A percentile compares a stretch with the other conserved stretches of the same genome.
These are phyloP conservation scores for Falco berigora DNA, from an alignment of 2,797 vertebrate species.

Conservation along the genomic window DNA sequence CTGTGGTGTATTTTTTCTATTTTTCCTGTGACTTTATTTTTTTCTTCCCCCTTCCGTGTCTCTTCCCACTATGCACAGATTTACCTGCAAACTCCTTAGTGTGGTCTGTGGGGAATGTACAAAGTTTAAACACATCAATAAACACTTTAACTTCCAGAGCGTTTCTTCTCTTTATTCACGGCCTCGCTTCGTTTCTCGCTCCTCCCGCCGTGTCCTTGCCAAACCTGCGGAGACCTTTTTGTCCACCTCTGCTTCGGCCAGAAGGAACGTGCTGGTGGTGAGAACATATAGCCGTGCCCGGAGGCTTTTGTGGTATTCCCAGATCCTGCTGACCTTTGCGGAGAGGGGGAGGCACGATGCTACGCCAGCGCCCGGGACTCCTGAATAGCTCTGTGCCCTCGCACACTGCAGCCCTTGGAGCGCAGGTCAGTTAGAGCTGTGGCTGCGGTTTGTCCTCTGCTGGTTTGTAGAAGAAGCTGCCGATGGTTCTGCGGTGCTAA, in stretches of 20 bases:
- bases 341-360: neutral
- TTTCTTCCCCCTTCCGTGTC: conserved; percentile 71
- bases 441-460: neutral
- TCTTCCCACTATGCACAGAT: conserved; percentile 96
- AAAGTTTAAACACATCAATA: conserved; percentile 91
- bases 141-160: conserved; percentile 90
- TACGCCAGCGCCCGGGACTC: accelerated
- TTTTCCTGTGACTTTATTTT: conserved; percentile 78
- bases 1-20: conserved; percentile 83
- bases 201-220: neutral
- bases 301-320: neutral
- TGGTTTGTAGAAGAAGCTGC: neutral
- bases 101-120: conserved; percentile 83
- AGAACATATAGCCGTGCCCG: accelerated
- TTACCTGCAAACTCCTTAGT: conserved; percentile 90
- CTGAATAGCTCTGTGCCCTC: accelerated
- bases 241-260: neutral
- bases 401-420: neutral
- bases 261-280: neutral
- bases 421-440: neutral
- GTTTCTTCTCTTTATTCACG: conserved; percentile 5
- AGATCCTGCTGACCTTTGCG: neutral
- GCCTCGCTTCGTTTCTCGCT: accelerated
- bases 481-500: neutral
- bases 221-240: neutral